These are phyloP conservation scores for Cephus rjabovi DNA, from an alignment of 2,888 invertebrate genomes.

Conservation along the genomic window DNA sequence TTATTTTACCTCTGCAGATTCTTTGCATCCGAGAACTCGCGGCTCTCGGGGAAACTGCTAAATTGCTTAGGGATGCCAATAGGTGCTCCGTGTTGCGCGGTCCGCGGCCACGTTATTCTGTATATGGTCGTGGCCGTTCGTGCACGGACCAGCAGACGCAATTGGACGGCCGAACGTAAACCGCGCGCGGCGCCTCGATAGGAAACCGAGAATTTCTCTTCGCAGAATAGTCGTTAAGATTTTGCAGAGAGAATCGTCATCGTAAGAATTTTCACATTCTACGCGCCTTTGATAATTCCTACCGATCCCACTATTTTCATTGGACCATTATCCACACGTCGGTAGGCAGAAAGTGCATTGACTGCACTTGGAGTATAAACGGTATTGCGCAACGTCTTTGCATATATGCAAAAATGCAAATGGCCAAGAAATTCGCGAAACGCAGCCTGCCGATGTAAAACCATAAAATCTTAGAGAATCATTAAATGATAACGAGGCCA, in stretches of 20 bases:
- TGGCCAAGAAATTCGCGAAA: background rate
- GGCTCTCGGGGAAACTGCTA: slow-evolving; percentile 5
- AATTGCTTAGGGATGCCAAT: background rate
- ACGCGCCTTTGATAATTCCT: background rate
- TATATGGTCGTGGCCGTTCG: slow-evolving; percentile 15
- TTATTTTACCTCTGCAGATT: slow-evolving; percentile 41
- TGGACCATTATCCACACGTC: background rate
- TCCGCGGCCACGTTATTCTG: slow-evolving; percentile 20
- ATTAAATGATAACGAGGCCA: slow-evolving; percentile 58
- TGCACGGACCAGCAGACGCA: slow-evolving; percentile 23
- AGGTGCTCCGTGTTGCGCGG: slow-evolving; percentile 20
- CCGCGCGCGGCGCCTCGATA: background rate
- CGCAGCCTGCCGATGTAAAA: background rate
- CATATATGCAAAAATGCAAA: background rate
- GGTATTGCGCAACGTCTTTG: background rate
- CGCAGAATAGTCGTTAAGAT: background rate
- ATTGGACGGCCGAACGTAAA: slow-evolving; percentile 46
- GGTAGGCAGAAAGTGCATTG: background rate
- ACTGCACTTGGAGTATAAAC: background rate
- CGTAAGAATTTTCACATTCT: background rate
- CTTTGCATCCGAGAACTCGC: slow-evolving; percentile 33
- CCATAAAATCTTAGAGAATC: slow-evolving; percentile 30
- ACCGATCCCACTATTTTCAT: background rate
- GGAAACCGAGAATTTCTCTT: slow-evolving; percentile 10
- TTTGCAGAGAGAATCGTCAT: background rate